Evolutionary conservation across 2,888 invertebrate species (phyloP).

Genomic region (Callyntrura guangdongensis): DNA sequence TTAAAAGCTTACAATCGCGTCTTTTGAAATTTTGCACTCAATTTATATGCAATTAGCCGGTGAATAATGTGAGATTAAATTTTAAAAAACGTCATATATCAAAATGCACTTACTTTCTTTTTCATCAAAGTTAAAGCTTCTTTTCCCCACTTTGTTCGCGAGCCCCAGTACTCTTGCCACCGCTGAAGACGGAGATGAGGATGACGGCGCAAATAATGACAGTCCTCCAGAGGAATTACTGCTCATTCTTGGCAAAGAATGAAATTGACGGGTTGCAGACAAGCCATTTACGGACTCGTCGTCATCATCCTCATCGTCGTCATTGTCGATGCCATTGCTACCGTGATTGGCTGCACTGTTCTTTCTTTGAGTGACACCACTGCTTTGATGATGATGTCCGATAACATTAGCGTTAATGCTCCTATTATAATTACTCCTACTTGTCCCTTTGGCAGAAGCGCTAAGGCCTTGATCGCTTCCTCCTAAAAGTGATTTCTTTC

Average conservation of each 20-base stretch:
- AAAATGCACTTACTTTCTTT: conserved; percentile 80
- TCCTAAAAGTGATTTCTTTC: conserved; percentile 51
- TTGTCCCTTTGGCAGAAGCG: conserved; percentile 2
- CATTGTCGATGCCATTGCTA: conserved; percentile 53
- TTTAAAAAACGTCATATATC: not conserved
- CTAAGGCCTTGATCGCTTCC: conserved; percentile 68
- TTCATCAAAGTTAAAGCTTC: conserved; percentile 78
- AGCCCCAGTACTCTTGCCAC: conserved; percentile 41
- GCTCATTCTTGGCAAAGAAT: conserved; percentile 84
- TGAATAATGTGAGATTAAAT: not conserved
- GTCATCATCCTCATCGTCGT: conserved; percentile 37
- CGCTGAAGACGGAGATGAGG: conserved; percentile 46
- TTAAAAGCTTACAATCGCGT: too few species aligned
- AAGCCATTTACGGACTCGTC: conserved; percentile 58
- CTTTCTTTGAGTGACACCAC: conserved; percentile 52
- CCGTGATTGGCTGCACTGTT: conserved; percentile 24
- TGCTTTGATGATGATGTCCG: conserved; percentile 56
- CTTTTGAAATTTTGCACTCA: conserved; percentile 3
- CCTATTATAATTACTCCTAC: conserved; percentile 25
- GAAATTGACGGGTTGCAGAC: conserved; percentile 81
- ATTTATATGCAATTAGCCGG: not conserved
- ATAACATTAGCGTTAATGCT: not conserved
- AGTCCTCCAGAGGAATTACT: conserved; percentile 73
- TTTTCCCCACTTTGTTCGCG: conserved; percentile 72
- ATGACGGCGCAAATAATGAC: conserved; percentile 60